Base-by-base conservation (phyloP, 1,140 invertebrate species). In the Leptinotarsa lineolata region DNA sequence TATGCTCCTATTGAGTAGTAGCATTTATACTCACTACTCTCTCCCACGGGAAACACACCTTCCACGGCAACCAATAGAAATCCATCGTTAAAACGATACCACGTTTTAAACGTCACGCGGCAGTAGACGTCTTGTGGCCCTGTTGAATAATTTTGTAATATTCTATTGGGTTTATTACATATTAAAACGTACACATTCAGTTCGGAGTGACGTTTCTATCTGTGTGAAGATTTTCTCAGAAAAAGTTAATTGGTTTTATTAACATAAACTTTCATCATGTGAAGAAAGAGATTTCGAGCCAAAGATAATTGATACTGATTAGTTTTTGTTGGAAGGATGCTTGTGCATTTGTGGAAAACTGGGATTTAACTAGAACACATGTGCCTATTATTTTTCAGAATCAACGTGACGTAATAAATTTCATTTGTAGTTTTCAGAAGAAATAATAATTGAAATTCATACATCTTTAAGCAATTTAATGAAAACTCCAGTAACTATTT, bases 241-340 rank as follows among this genome's bases (percentile, higher is more conserved):
- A 54, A 54, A 54, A 54, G 15, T 54, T 54, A 54, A 54, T 54
- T 16, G 48, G 48, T 15, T 18, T 39, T 18, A 54, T 16, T 15
- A 54, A 54, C 48, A 54, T 54, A 54, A 54, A 54, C 48, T 54
- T 54, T 16, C 16, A 54, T 54, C 48, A 54, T 54, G 48, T 54
- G 15, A 18, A 18, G 48, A 54, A 54, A 54, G n/a, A 39, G 8
- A 39, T 39, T 39, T 11, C 2, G 8, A 39, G 30, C 8, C 8
- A 39, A 39, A 39, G 8, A 39, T 39, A 39, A 54, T 5, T 54
- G 15, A 54, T 54, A 54, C 16, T 18, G n/a, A 54, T 54, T 54
- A 54, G n/a, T 54, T 54, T 54, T 18, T 54, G 13, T 54, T 54
- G 15, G 48, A 54, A 54, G n/a, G 16, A 54, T 54, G 30, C 30